phyloP scores from a whole-genome alignment of 2,888 invertebrate species.

The Drosophila subsilvestris region DNA sequence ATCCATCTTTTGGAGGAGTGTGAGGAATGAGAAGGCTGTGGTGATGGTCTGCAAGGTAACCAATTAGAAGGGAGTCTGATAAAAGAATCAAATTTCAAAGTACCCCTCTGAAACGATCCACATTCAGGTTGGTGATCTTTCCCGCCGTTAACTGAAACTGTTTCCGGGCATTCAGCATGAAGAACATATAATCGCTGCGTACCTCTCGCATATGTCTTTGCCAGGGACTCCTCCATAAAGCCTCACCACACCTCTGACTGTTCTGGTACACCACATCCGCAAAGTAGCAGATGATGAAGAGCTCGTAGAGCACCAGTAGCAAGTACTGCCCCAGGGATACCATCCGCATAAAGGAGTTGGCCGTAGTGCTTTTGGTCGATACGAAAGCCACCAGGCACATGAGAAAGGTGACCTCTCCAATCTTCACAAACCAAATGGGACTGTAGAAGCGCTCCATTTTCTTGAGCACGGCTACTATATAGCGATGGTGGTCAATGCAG shows the following conservation, averaged over 20 bases:
- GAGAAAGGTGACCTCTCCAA: constrained; percentile 76
- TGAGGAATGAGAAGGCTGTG: constrained; percentile 81
- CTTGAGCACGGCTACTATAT: constrained; percentile 70
- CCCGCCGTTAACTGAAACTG: constrained; percentile 76
- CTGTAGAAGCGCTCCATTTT: constrained; percentile 80
- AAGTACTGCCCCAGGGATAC: constrained; percentile 77
- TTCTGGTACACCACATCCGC: constrained; percentile 73
- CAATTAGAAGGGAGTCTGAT: neutral
- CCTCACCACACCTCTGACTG: constrained; percentile 77
- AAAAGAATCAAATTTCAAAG: neutral
- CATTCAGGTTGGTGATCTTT: constrained; percentile 75
- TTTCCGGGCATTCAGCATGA: constrained; percentile 66
- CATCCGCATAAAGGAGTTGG: constrained; percentile 73
- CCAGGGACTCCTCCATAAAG: constrained; percentile 79
- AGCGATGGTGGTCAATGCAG: constrained; percentile 80
- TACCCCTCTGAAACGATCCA: constrained; percentile 65
- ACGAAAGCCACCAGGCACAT: constrained; percentile 81
- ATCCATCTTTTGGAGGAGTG: constrained; percentile 79
- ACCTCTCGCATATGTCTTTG: constrained; percentile 69
- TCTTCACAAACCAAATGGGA: constrained; percentile 81
- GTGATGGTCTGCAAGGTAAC: constrained; percentile 71
- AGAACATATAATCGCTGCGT: constrained; percentile 70
- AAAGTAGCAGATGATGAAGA: constrained; percentile 81
- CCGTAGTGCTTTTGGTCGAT: constrained; percentile 76
- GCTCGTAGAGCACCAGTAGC: constrained; percentile 71